Percentiles rank a stretch among this genome's conserved stretches.
Conservation (phyloP, 1,140 invertebrate genomes). For the Oreohelix idahoensis region DNA sequence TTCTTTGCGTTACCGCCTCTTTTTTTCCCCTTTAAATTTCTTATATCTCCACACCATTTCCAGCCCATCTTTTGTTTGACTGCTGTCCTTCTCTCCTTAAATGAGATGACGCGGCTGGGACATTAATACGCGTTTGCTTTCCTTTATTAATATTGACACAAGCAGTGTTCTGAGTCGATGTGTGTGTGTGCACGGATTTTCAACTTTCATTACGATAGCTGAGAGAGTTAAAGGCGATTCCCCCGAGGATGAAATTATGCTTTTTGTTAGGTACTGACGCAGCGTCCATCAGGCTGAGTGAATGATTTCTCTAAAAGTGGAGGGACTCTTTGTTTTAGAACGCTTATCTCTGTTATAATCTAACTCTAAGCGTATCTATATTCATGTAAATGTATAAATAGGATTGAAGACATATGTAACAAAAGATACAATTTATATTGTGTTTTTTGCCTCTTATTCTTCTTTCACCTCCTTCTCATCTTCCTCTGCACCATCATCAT, state of each 20-base stretch:
- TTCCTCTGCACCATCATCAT: no score
- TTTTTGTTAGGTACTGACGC: not conserved
- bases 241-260: not conserved
- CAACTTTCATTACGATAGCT: conserved; percentile 1
- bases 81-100: not conserved
- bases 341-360: no score
- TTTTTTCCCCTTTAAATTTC: no score
- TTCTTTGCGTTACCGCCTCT: not conserved
- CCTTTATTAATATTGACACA: conserved; percentile 15
- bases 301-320: not conserved
- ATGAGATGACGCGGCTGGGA: not conserved
- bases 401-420: no score
- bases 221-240: not conserved
- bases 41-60: not conserved
- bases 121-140: conserved; percentile 15
- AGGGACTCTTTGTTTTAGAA: not conserved
- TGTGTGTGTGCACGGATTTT: not conserved
- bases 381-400: no score
- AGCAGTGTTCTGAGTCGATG: not conserved
- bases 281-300: not conserved
- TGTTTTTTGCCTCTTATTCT: no score
- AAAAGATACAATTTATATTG: no score
- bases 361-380: no score
- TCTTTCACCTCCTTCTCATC: no score
- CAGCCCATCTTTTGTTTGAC: conserved; percentile 1